Percentiles rank a stretch among this genome's conserved stretches.
These are phyloP conservation scores for Drosophila phalerata DNA, from an alignment of 2,888 invertebrate genomes.

Conservation along the genomic window DNA sequence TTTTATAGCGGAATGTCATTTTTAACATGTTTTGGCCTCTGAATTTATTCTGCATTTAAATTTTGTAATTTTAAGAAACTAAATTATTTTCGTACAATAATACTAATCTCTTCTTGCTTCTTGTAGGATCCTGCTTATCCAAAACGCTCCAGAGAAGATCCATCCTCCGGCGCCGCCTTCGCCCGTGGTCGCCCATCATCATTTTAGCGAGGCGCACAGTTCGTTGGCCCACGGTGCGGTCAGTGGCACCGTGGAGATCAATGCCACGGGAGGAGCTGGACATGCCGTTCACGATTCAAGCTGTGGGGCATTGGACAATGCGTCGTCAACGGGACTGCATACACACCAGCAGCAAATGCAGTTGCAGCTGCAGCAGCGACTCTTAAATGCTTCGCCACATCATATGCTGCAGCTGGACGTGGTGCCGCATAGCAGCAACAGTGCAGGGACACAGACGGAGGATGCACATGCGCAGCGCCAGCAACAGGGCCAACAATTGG, in stretches of 20 bases:
- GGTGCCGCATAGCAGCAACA: constrained; percentile 68
- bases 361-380: constrained; percentile 60
- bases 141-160: constrained; percentile 94
- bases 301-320: constrained; percentile 45
- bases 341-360: constrained; percentile 59
- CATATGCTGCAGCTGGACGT: constrained; percentile 76
- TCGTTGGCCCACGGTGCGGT: constrained; percentile 54
- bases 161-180: constrained; percentile 88
- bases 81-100: not conserved
- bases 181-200: constrained; percentile 85
- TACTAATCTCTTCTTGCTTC: not conserved
- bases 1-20: too few relatives aligned
- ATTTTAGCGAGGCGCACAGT: constrained; percentile 59
- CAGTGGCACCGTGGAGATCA: constrained; percentile 68
- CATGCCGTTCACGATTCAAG: constrained; percentile 49
- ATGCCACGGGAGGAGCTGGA: constrained; percentile 39
- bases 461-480: constrained; percentile 75
- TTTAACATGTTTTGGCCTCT: too few relatives aligned
- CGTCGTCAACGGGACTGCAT: constrained; percentile 40
- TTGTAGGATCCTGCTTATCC: constrained; percentile 94
- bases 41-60: too few relatives aligned
- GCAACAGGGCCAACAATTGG: constrained; percentile 69
- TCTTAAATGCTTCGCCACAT: constrained; percentile 71
- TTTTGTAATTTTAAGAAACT: too few relatives aligned
- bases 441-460: constrained; percentile 74